phyloP scores from a whole-genome alignment of 2,113 vertebrate species.

The Nyctereutes procyonoides region DNA sequence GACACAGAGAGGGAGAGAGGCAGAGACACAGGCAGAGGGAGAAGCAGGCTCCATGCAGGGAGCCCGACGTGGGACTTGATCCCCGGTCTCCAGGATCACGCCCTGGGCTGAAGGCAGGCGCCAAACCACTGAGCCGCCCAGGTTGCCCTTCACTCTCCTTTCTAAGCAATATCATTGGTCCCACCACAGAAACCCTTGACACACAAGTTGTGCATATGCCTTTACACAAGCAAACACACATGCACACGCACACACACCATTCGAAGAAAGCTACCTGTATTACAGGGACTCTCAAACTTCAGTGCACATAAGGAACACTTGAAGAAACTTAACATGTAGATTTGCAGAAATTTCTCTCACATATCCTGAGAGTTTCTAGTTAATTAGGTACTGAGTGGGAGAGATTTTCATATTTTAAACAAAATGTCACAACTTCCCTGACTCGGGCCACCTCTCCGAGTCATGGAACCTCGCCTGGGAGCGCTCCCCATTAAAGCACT shows the following conservation, averaged over 20 bases:
- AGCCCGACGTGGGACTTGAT: no score
- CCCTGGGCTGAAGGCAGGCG: no score
- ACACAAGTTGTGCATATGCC: neutral
- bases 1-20: no score
- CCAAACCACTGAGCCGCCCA: no score
- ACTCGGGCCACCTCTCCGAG: no score
- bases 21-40: no score
- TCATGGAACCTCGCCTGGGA: no score
- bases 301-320: no score
- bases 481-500: no score
- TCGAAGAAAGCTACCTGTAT: neutral
- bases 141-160: no score
- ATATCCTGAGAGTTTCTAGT: neutral
- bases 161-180: neutral
- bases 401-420: neutral
- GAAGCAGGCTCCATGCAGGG: no score
- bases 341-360: neutral
- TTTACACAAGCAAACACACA: neutral
- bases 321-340: neutral
- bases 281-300: neutral
- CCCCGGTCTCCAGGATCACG: no score
- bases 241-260: neutral
- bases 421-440: neutral
- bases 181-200: neutral
- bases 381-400: neutral